Conservation (phyloP, 2,113 vertebrate genomes). For the Oceanodroma tethys region DNA sequence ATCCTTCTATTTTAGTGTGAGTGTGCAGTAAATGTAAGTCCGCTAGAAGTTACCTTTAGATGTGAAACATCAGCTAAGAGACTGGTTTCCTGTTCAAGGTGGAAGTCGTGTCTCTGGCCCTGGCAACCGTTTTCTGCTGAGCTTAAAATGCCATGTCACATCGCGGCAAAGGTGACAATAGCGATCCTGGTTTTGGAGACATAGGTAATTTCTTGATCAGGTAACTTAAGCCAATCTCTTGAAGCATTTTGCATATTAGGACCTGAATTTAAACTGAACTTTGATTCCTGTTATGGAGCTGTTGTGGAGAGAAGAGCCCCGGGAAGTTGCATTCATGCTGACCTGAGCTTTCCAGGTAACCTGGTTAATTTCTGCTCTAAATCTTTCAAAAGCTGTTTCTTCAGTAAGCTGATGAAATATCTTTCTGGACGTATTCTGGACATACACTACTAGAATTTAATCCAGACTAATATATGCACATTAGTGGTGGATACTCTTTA, state of each 20-base stretch:
- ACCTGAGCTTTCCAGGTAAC: background rate
- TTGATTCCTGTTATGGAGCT: background rate
- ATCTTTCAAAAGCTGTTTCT: background rate
- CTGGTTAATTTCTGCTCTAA: background rate
- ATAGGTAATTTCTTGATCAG: background rate
- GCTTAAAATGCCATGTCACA: background rate
- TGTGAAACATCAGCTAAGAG: background rate
- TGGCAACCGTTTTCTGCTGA: background rate
- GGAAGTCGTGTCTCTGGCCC: background rate
- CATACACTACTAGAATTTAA: background rate
- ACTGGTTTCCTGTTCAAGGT: background rate
- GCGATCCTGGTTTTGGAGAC: background rate
- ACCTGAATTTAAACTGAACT: background rate
- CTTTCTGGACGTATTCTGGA: background rate
- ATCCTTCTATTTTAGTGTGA: background rate
- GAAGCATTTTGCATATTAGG: background rate
- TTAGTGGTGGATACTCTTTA: background rate
- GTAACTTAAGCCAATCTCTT: background rate
- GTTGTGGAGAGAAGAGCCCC: background rate
- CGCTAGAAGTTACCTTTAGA: background rate
- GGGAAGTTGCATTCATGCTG: background rate
- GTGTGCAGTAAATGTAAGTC: background rate
- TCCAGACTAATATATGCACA: background rate
- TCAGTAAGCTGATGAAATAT: background rate
- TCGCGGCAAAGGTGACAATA: background rate